These are phyloP conservation scores for Aphidius colemani DNA, from an alignment of 2,888 invertebrate species.

Conservation along the genomic window DNA sequence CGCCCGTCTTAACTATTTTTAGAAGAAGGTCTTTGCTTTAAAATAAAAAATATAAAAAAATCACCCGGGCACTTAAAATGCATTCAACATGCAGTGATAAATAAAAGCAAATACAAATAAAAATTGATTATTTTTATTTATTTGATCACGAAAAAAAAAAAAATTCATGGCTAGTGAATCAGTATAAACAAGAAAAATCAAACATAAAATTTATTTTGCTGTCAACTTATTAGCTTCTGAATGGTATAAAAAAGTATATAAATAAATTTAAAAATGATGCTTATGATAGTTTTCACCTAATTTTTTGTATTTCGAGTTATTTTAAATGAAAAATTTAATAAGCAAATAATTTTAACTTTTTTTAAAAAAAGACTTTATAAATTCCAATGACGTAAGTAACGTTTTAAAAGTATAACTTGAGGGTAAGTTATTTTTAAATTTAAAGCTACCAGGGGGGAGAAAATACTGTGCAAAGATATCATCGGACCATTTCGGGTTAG, in stretches of 20 bases:
- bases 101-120: background rate
- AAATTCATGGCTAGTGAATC: slow-evolving; percentile 15
- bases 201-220: background rate
- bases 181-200: slow-evolving; percentile 18
- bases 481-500: slow-evolving; percentile 58
- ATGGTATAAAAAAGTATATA: background rate
- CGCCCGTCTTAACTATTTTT: slow-evolving; percentile 51
- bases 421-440: slow-evolving; percentile 55
- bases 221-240: background rate
- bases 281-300: background rate
- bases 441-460: slow-evolving; percentile 32
- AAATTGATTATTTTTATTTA: slow-evolving; percentile 10
- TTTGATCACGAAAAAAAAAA: background rate
- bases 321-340: background rate
- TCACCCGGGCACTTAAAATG: slow-evolving; percentile 19
- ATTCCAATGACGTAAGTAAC: slow-evolving; percentile 27
- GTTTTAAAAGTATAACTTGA: slow-evolving; percentile 32
- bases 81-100: background rate
- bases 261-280: background rate
- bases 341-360: slow-evolving; percentile 13
- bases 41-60: slow-evolving; percentile 22
- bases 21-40: slow-evolving; percentile 53
- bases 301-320: background rate
- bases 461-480: slow-evolving; percentile 33
- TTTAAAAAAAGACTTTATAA: slow-evolving; percentile 2